A percentile compares a stretch with the other conserved stretches of the same genome.
Conservation (phyloP, 2,113 vertebrate genomes). For the Saccopteryx leptura region DNA sequence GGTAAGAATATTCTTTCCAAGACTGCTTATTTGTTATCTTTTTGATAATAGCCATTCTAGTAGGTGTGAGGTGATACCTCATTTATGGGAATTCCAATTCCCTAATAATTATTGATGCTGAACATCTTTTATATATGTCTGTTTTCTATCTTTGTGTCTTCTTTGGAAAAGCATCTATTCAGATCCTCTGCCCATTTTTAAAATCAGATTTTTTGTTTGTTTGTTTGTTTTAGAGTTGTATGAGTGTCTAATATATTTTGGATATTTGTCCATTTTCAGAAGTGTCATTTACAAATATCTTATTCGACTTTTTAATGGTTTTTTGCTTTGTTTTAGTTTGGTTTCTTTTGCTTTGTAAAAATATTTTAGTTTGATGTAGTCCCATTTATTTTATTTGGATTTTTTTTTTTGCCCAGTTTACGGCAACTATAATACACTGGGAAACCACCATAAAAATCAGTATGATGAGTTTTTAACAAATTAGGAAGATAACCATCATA, state of each 20-base stretch:
- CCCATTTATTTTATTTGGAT: too few relatives aligned
- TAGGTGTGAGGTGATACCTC: background rate
- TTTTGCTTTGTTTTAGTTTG: too few relatives aligned
- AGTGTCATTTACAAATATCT: background rate
- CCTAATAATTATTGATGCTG: background rate
- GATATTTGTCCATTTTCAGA: background rate
- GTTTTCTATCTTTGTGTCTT: background rate
- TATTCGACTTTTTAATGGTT: too few relatives aligned
- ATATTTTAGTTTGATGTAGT: background rate
- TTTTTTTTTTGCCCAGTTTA: too few relatives aligned
- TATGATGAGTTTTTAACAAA: background rate
- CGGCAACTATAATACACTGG: too few relatives aligned
- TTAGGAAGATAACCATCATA: background rate
- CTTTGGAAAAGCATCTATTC: background rate
- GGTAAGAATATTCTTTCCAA: background rate
- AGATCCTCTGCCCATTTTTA: too few relatives aligned
- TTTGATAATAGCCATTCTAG: background rate
- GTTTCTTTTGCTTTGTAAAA: background rate
- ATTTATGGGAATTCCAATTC: background rate
- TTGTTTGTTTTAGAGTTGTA: background rate
- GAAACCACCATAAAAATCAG: too few relatives aligned
- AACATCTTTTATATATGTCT: background rate
- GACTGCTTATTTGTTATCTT: background rate
- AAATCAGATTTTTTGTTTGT: background rate
- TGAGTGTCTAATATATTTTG: background rate